phyloP scores from a whole-genome alignment of 2,797 vertebrate species.

The Peromyscus attwateri region DNA sequence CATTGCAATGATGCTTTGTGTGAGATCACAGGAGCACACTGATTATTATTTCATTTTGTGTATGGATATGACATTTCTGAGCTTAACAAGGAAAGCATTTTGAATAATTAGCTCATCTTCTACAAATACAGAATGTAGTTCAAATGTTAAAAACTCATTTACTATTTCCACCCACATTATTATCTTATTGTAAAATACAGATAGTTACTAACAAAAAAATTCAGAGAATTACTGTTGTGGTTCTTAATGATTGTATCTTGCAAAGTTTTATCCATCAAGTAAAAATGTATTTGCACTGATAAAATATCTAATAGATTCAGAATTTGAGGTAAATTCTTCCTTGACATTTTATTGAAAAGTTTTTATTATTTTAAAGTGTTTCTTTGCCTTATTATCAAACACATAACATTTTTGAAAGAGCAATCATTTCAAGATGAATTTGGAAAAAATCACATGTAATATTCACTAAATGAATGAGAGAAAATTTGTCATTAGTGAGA shows the following conservation, averaged over 20 bases:
- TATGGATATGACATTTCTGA: background rate
- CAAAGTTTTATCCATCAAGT: background rate
- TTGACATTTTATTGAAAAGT: background rate
- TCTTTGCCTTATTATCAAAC: background rate
- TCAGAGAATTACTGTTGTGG: background rate
- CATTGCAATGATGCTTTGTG: background rate
- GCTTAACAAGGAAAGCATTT: background rate
- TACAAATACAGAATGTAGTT: background rate
- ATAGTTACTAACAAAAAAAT: background rate
- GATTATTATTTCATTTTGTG: background rate
- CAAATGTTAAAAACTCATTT: slow-evolving; percentile 13
- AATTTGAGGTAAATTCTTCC: background rate
- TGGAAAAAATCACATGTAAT: background rate
- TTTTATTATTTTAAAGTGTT: background rate
- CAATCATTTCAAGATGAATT: background rate
- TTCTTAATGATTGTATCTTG: background rate
- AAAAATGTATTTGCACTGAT: background rate
- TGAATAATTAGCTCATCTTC: background rate
- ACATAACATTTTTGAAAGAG: background rate
- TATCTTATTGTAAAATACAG: background rate
- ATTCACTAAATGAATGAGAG: background rate
- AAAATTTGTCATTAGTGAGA: slow-evolving; percentile 15
- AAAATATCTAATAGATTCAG: background rate
- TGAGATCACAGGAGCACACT: background rate
- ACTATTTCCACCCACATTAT: background rate